Conservation (phyloP, 1,140 invertebrate genomes). For the Pseudoatta argentina region DNA sequence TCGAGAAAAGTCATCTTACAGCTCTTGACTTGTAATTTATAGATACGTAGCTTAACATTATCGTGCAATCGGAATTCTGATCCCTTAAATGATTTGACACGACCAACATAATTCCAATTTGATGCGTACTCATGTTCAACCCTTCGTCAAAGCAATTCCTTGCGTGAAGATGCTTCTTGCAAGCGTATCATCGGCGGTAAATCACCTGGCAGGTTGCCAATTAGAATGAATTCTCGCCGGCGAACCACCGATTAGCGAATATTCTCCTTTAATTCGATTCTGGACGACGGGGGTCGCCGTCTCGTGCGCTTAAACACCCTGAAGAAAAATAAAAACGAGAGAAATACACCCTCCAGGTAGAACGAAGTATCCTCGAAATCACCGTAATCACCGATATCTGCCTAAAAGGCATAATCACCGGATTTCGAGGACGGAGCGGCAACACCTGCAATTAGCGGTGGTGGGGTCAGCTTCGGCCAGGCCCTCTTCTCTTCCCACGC, state of each 20-base stretch:
- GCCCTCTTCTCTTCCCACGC: conserved; percentile 73
- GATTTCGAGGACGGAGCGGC: conserved; percentile 60
- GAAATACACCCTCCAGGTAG: conserved; percentile 21
- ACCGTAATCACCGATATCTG: conserved; percentile 75
- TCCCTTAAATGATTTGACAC: conserved; percentile 7
- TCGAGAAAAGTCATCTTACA: not conserved
- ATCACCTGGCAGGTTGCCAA: conserved; percentile 54
- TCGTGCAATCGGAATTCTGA: not conserved
- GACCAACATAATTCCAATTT: not conserved
- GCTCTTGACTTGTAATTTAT: not conserved
- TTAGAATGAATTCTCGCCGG: conserved; percentile 58
- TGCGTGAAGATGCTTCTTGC: conserved; percentile 14
- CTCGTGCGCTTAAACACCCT: conserved; percentile 62
- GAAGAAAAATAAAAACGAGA: conserved; percentile 34
- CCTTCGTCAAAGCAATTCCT: not conserved
- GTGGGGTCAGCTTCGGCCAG: conserved; percentile 57
- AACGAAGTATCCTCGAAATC: conserved; percentile 49
- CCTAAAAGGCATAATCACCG: conserved; percentile 76
- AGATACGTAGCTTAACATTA: not conserved
- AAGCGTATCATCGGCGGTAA: conserved; percentile 35
- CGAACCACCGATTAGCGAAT: conserved; percentile 52
- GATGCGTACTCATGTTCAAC: conserved; percentile 24
- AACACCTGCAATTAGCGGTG: conserved; percentile 76
- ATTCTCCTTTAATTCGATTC: conserved; percentile 54
- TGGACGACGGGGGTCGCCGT: conserved; percentile 38